Base-by-base conservation (phyloP, 2,113 vertebrate genomes). In the Apistogramma diplotaenia region DNA sequence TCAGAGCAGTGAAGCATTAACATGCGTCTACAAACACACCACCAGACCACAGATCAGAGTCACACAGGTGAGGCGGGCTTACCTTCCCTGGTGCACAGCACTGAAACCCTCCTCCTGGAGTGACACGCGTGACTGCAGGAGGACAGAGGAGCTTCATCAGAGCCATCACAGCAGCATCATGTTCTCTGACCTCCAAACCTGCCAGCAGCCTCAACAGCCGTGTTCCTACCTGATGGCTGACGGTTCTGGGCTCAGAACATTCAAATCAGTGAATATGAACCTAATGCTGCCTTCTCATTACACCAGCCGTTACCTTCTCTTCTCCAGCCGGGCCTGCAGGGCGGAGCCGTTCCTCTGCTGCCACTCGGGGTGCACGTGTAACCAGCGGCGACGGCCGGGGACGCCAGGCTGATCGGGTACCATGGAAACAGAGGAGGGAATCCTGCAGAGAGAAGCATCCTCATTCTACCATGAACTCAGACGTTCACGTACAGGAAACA, bases 21-120 rank as follows among this genome's bases (percentile, higher is more conserved):
- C 33, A 23, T 35, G n/a, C n/a, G n/a, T n/a, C n/a, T n/a, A n/a
- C n/a, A n/a, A n/a, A n/a, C n/a, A n/a, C n/a, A n/a, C n/a, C n/a
- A n/a, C n/a, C n/a, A n/a, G n/a, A n/a, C n/a, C n/a, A n/a, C n/a
- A n/a, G n/a, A n/a, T n/a, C n/a, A n/a, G n/a, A n/a, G n/a, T n/a
- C n/a, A n/a, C n/a, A n/a, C n/a, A n/a, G n/a, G n/a, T n/a, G n/a
- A n/a, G n/a, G n/a, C 25, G 1, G 9, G 5, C 89, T 94, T 94
- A 99, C 98, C 97, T 95, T 96, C 96, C 94, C 93, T 95, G 89
- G 93, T 67, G 33, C 98, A 99, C 3, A 95, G 85, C 60, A 99
- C 93, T 3, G 97, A 96, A 46, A 99, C 94, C 86, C 94, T 96
- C 88, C 94, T 96, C 84, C 95, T 94, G 89, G 97, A 98, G 65